Evolutionary conservation across 2,888 invertebrate genomes (phyloP), one percentile per base, ranked within the genome.

Genomic region (Ormyrus rosae): DNA sequence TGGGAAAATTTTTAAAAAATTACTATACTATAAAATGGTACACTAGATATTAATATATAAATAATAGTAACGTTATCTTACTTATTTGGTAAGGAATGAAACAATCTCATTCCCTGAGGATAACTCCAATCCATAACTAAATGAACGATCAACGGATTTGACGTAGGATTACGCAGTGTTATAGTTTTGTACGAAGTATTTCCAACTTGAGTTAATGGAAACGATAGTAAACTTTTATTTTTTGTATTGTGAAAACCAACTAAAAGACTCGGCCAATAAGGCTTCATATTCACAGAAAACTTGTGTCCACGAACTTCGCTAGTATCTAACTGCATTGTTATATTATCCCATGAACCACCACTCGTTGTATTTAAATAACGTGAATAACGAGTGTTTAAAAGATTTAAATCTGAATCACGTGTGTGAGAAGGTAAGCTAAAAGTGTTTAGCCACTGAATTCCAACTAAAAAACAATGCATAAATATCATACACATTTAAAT

Each of bases 261-360:
- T 69, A 92, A 84, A 77, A 93, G 86, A 85, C 91, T 92, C 10
- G 96, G 96, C 95, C 95, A 95, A 76, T 92, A 92, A 85, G 95
- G 93, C 86, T 93, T 93, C 63, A 95, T 94, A 84, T 93, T 93
- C 6, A 94, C 93, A 81, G 93, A 90, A 88, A 95, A 94, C 87
- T 94, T 92, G 88, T 95, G 93, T 81, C 94, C 94, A 82, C 92
- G 91, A 72, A 93, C 92, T 91, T 95, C 95, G 68, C 93, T 94
- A 5, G 97, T 97, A 90, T 96, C 96, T 86, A 97, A 88, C 82
- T 94, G 93, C 88, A 96, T 92, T 45, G 96, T 94, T 71, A 95
- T 91, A 90, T 96, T 96, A 86, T 94, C 93, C 91, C 94, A 93
- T 83, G 88, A 88, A 77, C 90, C 90, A 72, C 90, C 87, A 61